Evolutionary conservation across 2,113 vertebrate species (phyloP).

Genomic region (Alexandromys fortis): DNA sequence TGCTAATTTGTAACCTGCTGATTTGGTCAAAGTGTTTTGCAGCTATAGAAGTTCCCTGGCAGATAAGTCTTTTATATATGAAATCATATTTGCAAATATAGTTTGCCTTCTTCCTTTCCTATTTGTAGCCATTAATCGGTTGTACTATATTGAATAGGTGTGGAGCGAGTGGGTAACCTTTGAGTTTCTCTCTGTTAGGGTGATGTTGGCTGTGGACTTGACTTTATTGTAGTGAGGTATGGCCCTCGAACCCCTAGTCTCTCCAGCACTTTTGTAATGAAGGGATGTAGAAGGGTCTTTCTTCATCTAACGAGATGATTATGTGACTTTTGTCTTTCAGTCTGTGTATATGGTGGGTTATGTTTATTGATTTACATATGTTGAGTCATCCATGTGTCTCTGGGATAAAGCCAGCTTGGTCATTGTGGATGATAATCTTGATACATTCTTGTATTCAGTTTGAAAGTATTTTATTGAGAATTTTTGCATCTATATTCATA

Average conservation of each 20-base stretch:
- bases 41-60: background rate
- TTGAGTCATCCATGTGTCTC: background rate
- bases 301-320: background rate
- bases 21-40: background rate
- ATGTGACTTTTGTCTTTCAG: background rate
- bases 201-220: background rate
- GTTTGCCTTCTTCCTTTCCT: background rate
- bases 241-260: background rate
- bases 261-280: background rate
- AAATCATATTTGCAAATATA: background rate
- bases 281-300: background rate
- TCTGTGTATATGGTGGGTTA: background rate
- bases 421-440: background rate
- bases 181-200: background rate
- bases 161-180: background rate
- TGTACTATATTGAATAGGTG: background rate
- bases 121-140: background rate
- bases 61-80: background rate
- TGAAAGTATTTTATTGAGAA: background rate
- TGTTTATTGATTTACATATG: background rate
- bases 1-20: background rate
- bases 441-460: background rate
- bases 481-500: background rate
- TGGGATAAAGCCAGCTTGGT: background rate
- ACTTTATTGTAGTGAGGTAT: background rate